Evolutionary conservation across 2,113 vertebrate genomes (phyloP), one percentile per base, ranked within the genome.

Genomic region (zebrafish (Danio rerio)): DNA sequence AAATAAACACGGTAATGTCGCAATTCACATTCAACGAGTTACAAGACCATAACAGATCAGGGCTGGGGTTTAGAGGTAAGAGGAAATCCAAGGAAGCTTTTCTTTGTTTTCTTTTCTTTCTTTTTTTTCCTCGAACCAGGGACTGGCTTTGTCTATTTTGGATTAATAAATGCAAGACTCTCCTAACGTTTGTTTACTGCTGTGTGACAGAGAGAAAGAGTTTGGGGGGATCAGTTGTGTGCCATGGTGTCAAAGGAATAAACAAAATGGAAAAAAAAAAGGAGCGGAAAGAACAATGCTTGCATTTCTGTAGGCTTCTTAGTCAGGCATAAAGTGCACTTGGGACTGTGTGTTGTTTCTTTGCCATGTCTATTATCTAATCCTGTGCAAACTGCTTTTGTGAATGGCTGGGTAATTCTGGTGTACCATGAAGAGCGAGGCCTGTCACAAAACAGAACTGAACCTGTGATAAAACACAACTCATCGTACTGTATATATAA

Each of bases 161-260:
- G 82, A 86, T 83, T 89, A 86, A 90, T 87, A 83, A 87, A 81
- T 84, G 66, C 89, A 82, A 88, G 49, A 79, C 82, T 84, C 69
- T 86, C 83, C 78, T 81, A 90, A 84, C 62, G 65, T 87, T 88
- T 85, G 12, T 85, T 88, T 84, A 85, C 78, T 81, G 86, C 81
- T 81, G 45, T 63, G 59, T 73, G 80, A 68, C 31, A 88, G 42
- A 52, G 47, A 53, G 45, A 52, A 40, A 61, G 61, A 66, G 50
- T 7, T 53, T 8, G 43, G 66, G 80, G 49, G 89, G 86, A 75
- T 74, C 87, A 84, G 68, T 61, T 74, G 42, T 63, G 74, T 49
- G 40, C 77, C 84, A 79, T 20, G 47, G 77, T 78, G 81, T 87
- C 77, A 78, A 73, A 73, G 53, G 80, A 82, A 78, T 76, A 77